phyloP scores from a whole-genome alignment of 2,888 invertebrate genomes.

The Caenorhabditis sp. region DNA sequence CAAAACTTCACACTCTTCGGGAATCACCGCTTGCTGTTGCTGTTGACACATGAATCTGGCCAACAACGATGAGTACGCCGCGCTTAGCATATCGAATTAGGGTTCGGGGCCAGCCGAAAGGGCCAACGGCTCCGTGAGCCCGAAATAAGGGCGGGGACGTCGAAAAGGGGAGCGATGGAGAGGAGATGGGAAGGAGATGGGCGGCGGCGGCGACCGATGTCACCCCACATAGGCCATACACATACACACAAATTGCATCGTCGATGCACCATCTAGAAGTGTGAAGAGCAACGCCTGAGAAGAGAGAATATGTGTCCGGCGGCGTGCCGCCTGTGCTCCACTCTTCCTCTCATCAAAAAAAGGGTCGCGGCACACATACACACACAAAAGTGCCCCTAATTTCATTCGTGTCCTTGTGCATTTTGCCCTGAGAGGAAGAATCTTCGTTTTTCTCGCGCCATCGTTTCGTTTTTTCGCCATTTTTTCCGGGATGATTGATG shows the following conservation, averaged over 20 bases:
- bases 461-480: background rate
- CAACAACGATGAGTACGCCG: slow-evolving; percentile 55
- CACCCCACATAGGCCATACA: background rate
- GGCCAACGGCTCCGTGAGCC: background rate
- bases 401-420: slow-evolving; percentile 23
- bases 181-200: slow-evolving; percentile 14
- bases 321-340: background rate
- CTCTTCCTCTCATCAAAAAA: slow-evolving; percentile 6
- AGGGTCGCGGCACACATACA: background rate
- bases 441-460: background rate
- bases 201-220: background rate
- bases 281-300: no score
- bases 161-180: background rate
- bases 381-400: slow-evolving; percentile 49
- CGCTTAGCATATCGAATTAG: slow-evolving; percentile 61
- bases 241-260: slow-evolving; percentile 49
- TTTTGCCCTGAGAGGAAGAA: background rate
- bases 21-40: slow-evolving; percentile 12
- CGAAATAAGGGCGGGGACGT: background rate
- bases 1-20: slow-evolving; percentile 22
- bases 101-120: slow-evolving; percentile 2
- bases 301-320: slow-evolving; percentile 27
- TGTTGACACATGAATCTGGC: slow-evolving; percentile 58
- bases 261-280: slow-evolving; percentile 23
- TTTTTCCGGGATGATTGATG: background rate